Evolutionary conservation across 2,888 invertebrate species (phyloP).

Genomic region (Ormia ochracea): DNA sequence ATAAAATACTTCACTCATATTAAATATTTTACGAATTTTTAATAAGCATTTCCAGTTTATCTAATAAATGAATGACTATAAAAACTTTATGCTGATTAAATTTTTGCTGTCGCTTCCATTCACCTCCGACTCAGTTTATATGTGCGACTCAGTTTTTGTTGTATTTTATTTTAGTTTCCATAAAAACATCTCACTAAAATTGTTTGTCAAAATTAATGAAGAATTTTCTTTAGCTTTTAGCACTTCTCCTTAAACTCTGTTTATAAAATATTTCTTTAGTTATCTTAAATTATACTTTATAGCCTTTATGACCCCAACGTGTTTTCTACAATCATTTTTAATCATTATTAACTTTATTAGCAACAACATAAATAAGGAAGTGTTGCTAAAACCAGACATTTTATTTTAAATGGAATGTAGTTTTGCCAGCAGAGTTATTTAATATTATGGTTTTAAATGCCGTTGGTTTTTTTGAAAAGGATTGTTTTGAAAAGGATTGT

Average conservation of each 20-base stretch:
- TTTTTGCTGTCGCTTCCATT: constrained; percentile 49
- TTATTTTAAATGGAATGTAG: background rate
- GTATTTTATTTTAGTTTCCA: background rate
- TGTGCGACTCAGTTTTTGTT: background rate
- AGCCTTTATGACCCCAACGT: constrained; percentile 45
- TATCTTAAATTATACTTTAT: constrained; percentile 42
- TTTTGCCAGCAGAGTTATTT: background rate
- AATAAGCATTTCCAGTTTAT: constrained; percentile 58
- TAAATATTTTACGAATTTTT: constrained; percentile 61
- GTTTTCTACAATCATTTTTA: constrained; percentile 50
- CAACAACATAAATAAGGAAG: constrained; percentile 27
- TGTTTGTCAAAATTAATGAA: background rate
- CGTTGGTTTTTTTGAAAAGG: too few species aligned
- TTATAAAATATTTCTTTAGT: background rate
- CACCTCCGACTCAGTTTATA: background rate
- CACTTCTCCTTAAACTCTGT: background rate
- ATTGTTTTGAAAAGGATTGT: too few species aligned
- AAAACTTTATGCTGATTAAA: constrained; percentile 61
- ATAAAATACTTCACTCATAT: constrained; percentile 37
- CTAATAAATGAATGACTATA: constrained; percentile 53
- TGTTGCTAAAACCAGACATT: constrained; percentile 18
- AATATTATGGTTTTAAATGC: background rate
- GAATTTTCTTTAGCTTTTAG: background rate
- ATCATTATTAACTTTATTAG: constrained; percentile 31
- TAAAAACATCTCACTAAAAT: background rate